A percentile compares a stretch with the other conserved stretches of the same genome.
phyloP scores from a whole-genome alignment of 1,140 invertebrate species.

The Platyura marginata region DNA sequence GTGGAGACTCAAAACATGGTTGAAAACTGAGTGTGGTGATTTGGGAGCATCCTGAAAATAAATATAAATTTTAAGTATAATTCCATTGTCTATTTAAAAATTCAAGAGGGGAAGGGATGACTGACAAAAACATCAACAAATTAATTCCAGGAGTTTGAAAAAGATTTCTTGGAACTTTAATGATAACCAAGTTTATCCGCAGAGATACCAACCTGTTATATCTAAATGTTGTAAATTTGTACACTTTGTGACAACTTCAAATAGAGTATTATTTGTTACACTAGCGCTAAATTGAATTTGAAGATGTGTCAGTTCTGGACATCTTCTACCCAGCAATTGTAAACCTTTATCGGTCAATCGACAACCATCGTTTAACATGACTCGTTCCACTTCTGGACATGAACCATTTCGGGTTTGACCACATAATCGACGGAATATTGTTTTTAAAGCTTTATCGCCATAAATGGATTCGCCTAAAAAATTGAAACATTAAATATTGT shows the following conservation, averaged over 20 bases:
- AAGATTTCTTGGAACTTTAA: too few relatives aligned
- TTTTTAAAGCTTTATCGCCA: conserved; percentile 48
- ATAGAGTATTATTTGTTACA: conserved; percentile 30
- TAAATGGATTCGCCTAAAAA: conserved; percentile 30
- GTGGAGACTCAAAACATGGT: conserved; percentile 36
- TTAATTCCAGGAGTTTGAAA: conserved; percentile 9
- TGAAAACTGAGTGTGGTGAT: conserved; percentile 50
- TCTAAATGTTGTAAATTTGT: conserved; percentile 53
- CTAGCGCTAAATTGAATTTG: conserved; percentile 47
- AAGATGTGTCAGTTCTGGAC: conserved; percentile 51
- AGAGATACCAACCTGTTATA: conserved; percentile 38
- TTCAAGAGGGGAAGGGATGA: background rate
- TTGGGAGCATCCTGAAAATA: conserved; percentile 39
- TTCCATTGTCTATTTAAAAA: too few relatives aligned
- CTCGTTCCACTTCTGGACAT: conserved; percentile 38
- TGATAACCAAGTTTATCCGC: too few relatives aligned
- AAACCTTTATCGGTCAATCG: conserved; percentile 58
- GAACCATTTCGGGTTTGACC: conserved; percentile 33
- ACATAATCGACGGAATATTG: conserved; percentile 37
- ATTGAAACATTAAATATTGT: background rate
- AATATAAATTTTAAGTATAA: too few relatives aligned
- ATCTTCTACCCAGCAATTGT: conserved; percentile 41
- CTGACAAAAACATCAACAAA: conserved; percentile 11
- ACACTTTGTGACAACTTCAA: conserved; percentile 42
- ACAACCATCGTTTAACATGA: conserved; percentile 52